Evolutionary conservation across 2,113 vertebrate species (phyloP), one percentile per base, ranked within the genome.

Genomic region (Cebus imitator): DNA sequence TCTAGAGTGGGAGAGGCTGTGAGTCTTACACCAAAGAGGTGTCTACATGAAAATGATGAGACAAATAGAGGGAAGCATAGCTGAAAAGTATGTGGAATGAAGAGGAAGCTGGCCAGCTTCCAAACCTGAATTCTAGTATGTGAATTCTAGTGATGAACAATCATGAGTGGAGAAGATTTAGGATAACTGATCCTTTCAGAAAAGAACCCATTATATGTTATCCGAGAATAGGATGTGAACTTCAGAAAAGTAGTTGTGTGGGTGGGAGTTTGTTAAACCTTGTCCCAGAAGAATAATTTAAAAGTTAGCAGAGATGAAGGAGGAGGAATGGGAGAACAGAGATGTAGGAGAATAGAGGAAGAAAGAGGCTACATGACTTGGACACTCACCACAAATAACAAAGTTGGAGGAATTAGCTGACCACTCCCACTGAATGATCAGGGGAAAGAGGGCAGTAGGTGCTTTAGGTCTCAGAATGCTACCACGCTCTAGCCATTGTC

Each of bases 161-260:
- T 20, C 25, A 25, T 9, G 10, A 61, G 20, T 25, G 8, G 18
- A 43, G 50, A 86, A 11, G 40, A 43, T 2, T n/a, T 30, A 45
- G 35, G 68, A 75, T 12, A 83, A 52, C 0, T 43, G 18, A 43
- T 78, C 10, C 21, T 52, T 61, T 57, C 50, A 83, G 37, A 10
- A 27, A 82, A n/a, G 12, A 55, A 5, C 0, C 8, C 21, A 52
- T 70, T 66, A 37, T 6, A 8, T 70, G n/a, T 52, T 68, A 55
- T 16, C 76, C 37, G 90, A 40, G 37, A 91, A 82, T 27, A 76
- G 50, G 43, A 92, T n/a, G 21, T 1, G 17, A 79, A 90, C 11
- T 73, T 79, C 30, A 43, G 40, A 83, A 64, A 85, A 76, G 13
- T 50, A 68, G 25, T 80, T 91, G 52, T 93, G 45, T n/a, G 57